Evolutionary conservation across 2,888 invertebrate species (phyloP), one percentile per base, ranked within the genome.

Genomic region (Xylota sylvarum): DNA sequence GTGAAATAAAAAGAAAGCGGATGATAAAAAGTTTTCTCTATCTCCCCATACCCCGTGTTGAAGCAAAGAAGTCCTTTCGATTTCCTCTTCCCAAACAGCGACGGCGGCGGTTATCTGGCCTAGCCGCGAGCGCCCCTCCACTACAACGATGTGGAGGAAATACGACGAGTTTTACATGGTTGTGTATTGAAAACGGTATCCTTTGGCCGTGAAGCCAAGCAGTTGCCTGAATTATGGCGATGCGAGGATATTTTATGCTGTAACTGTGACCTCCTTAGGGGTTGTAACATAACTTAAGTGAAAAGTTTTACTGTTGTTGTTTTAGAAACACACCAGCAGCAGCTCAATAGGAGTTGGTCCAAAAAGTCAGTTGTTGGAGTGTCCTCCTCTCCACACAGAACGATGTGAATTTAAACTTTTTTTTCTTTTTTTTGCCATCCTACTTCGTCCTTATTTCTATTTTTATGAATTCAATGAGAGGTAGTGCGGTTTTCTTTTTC

Each of bases 221-320:
- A 77, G 82, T 82, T 78, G 86, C 62, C 69, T 78, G 82, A 86
- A 78, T 86, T 86, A 86, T 73, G 69, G 64, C 77, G 56, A 82
- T 82, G 77, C 77, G 74, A 85, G 73, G 82, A 82, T 86, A 86
- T 86, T 86, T 86, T 82, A 86, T 82, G 73, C 77, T 86, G 78
- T 81, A 64, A 82, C 86, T 86, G 82, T 86, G 73, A 82, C 82
- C 82, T 86, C 86, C 86, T 86, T 82, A 74, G 86, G 77, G 86
- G 77, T 74, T 86, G 78, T 78, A 82, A 73, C 82, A 82, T 82
- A 86, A 82, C 86, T 86, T 86, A 82, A 86, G 86, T 82, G 86
- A 86, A 86, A 86, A 86, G 86, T 86, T 81, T 77, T 77, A 62
- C 81, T 77, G 56, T 74, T 79, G 67, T 79, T 86, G 40, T 82